Base-by-base conservation (phyloP, 2,888 invertebrate genomes). In the Alentia gelatinosa region DNA sequence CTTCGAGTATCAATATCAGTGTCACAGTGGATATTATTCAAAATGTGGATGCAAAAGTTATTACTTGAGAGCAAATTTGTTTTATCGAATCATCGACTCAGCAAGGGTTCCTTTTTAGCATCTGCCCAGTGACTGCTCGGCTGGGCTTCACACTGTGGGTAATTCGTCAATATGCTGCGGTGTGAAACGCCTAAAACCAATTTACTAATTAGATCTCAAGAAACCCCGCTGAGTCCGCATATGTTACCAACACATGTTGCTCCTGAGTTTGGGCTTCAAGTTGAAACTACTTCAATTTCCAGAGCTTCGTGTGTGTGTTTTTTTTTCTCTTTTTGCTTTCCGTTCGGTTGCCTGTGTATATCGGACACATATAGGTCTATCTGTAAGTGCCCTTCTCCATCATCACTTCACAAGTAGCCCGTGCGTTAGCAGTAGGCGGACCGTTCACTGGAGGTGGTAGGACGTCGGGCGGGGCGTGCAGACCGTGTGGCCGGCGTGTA, bases 171-270 rank as follows among this genome's bases (percentile, higher is more conserved):
- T 79, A 79, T 79, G 79, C 4, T 79, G 19, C 79, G 15, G 37
- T 79, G 79, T 19, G 39, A 35, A 35, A 23, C 35, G 35, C 37
- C 79, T 37, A 79, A 79, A 37, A 19, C 68, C 68, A 68, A 68
- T 68, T 68, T 30, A 26, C 68, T 30, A 68, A 68, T 68, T 68
- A 68, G 68, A 68, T 68, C 68, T 12, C 5, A 30, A 5, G 4
- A 4, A 9, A 35, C 79, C 79, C 79, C 39, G 79, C 79, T 0
- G 37, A 19, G 3, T 79, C 39, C 79, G 15, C 79, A 26, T 79
- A 79, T 79, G 79, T 39, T 79, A n/a, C 79, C 35, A 79, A 79
- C 79, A 79, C 79, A 79, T 79, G 79, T 79, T 79, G 79, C 79
- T 79, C n/a, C 15, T 23, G 5, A 9, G 12, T 39, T 35, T 19